Percentiles rank a stretch among this genome's conserved stretches.
Conservation (phyloP, 2,888 invertebrate genomes). For the Acheta domesticus region DNA sequence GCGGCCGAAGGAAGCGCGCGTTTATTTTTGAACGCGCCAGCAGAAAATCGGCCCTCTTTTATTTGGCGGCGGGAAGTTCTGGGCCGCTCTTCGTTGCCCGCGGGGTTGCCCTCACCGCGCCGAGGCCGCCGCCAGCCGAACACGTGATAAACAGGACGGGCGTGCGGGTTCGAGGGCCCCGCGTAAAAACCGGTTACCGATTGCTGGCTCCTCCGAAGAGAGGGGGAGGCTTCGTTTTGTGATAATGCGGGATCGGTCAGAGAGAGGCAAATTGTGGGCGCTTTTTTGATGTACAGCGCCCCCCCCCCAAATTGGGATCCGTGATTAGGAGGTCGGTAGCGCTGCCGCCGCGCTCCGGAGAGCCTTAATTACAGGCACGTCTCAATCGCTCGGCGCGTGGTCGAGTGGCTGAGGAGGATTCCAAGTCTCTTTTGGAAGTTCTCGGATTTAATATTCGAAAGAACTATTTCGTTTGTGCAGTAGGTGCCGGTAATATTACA, state of each 20-base stretch:
- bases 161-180: not conserved
- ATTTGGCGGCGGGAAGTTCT: not conserved
- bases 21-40: not conserved
- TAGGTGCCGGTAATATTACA: too few species aligned
- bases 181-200: not conserved
- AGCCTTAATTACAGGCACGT: not conserved
- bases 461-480: too few species aligned
- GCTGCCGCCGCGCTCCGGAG: not conserved
- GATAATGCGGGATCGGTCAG: not conserved
- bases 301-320: not conserved
- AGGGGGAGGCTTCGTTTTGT: not conserved
- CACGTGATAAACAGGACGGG: conserved; percentile 18
- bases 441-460: not conserved
- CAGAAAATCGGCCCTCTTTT: conserved; percentile 7
- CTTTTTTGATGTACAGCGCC: not conserved
- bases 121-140: not conserved
- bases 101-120: not conserved
- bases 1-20: not conserved
- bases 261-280: not conserved
- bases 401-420: not conserved
- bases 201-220: not conserved
- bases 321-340: conserved; percentile 10
- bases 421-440: not conserved
- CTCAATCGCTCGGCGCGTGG: not conserved
- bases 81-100: not conserved